phyloP scores from a whole-genome alignment of 2,888 invertebrate species.

The Sarcophaga carnaria region DNA sequence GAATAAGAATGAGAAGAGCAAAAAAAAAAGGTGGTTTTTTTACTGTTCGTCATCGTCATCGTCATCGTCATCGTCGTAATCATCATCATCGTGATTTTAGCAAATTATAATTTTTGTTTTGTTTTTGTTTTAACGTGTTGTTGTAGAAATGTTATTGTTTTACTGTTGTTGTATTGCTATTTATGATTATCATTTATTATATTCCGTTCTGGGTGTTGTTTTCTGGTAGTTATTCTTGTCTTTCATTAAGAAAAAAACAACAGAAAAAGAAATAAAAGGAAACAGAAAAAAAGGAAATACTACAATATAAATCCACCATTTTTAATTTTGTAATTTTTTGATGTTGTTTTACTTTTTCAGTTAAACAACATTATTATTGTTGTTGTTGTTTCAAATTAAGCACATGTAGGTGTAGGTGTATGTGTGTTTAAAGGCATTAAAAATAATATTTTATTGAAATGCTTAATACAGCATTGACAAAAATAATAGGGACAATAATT shows the following conservation, averaged over 20 bases:
- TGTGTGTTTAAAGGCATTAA: too few species aligned
- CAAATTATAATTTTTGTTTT: neutral
- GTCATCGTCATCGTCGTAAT: neutral
- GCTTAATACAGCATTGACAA: too few species aligned
- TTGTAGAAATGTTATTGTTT: constrained; percentile 63
- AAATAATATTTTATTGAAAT: too few species aligned
- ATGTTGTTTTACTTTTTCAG: constrained; percentile 72
- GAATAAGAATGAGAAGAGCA: neutral
- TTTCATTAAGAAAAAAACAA: too few species aligned
- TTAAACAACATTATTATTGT: constrained; percentile 35
- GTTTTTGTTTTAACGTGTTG: constrained; percentile 70
- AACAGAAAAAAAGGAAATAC: too few species aligned
- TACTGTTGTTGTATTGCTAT: constrained; percentile 35
- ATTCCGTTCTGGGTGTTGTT: constrained; percentile 68
- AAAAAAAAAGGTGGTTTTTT: constrained; percentile 44
- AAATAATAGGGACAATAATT: too few species aligned
- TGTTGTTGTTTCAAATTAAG: neutral
- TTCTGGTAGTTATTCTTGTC: constrained; percentile 52
- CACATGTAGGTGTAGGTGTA: too few species aligned
- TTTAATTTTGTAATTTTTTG: constrained; percentile 79
- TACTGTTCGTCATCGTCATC: constrained; percentile 40
- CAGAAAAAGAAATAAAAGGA: too few species aligned
- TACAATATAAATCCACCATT: constrained; percentile 74
- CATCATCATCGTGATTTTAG: neutral
- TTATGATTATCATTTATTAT: constrained; percentile 42